Conservation (phyloP, 2,113 vertebrate species). For the Carassius carassius region DNA sequence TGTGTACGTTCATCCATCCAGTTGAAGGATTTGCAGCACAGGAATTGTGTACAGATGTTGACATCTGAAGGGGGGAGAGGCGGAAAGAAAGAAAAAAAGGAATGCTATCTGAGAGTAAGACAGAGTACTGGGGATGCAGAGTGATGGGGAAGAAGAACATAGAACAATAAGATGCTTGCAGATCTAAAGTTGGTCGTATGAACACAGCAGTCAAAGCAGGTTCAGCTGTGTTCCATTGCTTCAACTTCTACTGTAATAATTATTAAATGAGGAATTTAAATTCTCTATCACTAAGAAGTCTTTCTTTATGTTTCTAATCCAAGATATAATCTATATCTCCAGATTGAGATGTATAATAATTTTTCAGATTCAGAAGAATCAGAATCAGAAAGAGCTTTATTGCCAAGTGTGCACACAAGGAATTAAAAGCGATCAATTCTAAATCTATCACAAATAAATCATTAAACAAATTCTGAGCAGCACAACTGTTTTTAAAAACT, state of each 20-base stretch:
- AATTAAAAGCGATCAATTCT: too few species aligned
- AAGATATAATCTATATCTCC: background rate
- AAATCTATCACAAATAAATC: too few species aligned
- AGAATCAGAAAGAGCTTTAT: too few species aligned
- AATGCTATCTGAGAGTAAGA: slow-evolving; percentile 64
- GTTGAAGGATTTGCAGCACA: slow-evolving; percentile 76
- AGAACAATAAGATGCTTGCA: slow-evolving; percentile 52
- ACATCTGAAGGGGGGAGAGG: slow-evolving; percentile 60
- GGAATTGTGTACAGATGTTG: slow-evolving; percentile 75
- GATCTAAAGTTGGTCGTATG: slow-evolving; percentile 42
- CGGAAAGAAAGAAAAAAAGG: slow-evolving; percentile 48
- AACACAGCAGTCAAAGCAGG: slow-evolving; percentile 37
- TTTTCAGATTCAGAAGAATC: too few species aligned
- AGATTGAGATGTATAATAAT: background rate
- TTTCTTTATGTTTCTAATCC: background rate
- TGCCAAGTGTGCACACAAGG: too few species aligned
- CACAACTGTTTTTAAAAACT: too few species aligned
- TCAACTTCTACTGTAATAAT: background rate
- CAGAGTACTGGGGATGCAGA: slow-evolving; percentile 55
- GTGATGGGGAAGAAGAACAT: slow-evolving; percentile 50
- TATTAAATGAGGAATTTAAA: background rate
- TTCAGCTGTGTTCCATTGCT: background rate
- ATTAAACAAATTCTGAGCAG: too few species aligned
- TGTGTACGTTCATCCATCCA: slow-evolving; percentile 78
- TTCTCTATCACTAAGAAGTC: background rate